phyloP scores from a whole-genome alignment of 2,888 invertebrate species.

The Beris chalybata region DNA sequence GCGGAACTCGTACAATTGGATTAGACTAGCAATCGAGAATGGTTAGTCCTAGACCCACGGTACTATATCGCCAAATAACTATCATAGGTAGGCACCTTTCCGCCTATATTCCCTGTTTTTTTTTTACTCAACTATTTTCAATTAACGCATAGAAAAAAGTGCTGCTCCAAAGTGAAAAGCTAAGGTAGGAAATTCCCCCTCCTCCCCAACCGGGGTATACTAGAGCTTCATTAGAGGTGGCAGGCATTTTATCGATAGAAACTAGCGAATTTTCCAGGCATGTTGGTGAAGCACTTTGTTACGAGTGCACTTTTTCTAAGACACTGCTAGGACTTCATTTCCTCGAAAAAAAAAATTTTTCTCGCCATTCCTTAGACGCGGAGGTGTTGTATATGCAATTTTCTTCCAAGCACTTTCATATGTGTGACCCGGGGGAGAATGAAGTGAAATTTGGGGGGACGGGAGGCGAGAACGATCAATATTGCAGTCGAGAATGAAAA shows the following conservation, averaged over 20 bases:
- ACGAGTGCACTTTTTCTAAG: constrained; percentile 12
- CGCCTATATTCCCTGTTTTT: too few relatives aligned
- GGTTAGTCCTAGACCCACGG: neutral
- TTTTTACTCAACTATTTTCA: too few relatives aligned
- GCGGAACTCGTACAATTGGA: constrained; percentile 24
- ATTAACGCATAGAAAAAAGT: too few relatives aligned
- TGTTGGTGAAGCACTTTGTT: constrained; percentile 15
- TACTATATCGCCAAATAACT: too few relatives aligned
- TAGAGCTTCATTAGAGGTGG: too few relatives aligned
- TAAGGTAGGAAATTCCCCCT: too few relatives aligned
- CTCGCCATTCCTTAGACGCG: neutral
- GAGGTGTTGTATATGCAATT: neutral
- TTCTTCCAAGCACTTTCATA: constrained; percentile 18
- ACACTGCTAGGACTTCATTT: constrained; percentile 24
- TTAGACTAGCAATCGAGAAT: constrained; percentile 11
- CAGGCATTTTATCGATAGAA: neutral
- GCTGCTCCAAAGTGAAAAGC: too few relatives aligned
- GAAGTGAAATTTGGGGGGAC: neutral
- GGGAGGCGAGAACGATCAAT: neutral
- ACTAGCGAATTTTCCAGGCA: neutral
- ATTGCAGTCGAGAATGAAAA: constrained; percentile 3
- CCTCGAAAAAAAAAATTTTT: constrained; percentile 17
- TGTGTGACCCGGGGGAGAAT: neutral
- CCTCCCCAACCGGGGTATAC: too few relatives aligned
- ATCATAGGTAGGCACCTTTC: too few relatives aligned